Conservation (phyloP, 2,797 vertebrate species). For the Sus cebifrons region DNA sequence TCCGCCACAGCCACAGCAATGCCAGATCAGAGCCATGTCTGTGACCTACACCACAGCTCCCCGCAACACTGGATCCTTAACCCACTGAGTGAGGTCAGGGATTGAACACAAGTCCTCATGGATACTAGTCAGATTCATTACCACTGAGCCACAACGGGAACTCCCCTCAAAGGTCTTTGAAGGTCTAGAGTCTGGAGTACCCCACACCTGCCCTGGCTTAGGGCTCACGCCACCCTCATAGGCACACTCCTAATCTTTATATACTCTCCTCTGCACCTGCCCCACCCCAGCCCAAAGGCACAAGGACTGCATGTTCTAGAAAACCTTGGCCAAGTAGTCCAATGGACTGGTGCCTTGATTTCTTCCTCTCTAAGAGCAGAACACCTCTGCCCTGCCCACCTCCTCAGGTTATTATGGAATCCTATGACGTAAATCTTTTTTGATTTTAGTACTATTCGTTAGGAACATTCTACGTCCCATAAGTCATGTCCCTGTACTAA, state of each 20-base stretch:
- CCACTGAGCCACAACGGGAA: no score
- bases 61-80: no score
- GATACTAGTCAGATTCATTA: no score
- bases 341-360: background rate
- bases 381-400: background rate
- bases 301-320: background rate
- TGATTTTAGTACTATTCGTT: background rate
- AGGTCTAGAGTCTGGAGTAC: background rate
- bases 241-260: background rate
- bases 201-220: background rate
- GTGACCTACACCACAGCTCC: no score
- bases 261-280: background rate
- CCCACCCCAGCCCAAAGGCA: background rate
- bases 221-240: rapidly evolving
- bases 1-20: no score
- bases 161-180: no score
- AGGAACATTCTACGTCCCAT: background rate
- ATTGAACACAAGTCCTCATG: no score
- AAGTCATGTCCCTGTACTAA: background rate
- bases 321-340: background rate
- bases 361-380: background rate
- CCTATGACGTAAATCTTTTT: background rate
- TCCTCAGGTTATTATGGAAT: background rate
- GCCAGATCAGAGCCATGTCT: no score
- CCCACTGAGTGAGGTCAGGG: no score